Conservation (phyloP, 2,797 vertebrate species). For the Gorsachius magnificus region DNA sequence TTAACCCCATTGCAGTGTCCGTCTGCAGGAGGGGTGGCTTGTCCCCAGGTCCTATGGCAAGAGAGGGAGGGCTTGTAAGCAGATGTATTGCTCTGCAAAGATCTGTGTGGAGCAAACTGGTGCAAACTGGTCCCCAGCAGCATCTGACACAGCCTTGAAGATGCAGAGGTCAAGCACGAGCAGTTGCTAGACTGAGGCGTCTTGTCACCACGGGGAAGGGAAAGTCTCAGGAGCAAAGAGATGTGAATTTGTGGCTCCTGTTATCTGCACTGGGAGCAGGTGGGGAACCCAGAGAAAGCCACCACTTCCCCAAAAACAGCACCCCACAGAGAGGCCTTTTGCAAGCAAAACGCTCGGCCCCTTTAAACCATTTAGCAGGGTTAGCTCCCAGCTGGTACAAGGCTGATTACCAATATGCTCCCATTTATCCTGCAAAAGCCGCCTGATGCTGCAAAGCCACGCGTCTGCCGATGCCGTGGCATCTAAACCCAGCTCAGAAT, state of each 20-base stretch:
- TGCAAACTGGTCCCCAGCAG: neutral
- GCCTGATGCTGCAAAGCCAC: accelerated
- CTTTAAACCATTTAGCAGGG: neutral
- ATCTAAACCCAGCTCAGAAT: neutral
- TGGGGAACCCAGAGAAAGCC: neutral
- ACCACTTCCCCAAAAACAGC: neutral
- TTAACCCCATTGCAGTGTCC: neutral
- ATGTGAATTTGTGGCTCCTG: neutral
- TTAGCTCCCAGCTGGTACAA: neutral
- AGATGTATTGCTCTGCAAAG: neutral
- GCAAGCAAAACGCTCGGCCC: neutral
- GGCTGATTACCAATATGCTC: neutral
- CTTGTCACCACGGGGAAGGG: neutral
- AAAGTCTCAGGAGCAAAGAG: neutral
- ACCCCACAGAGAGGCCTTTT: neutral
- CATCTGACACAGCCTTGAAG: accelerated
- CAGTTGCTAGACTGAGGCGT: too few relatives aligned
- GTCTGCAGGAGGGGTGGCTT: neutral
- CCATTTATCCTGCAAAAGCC: neutral
- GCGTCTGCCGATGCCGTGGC: accelerated
- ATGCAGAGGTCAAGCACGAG: neutral
- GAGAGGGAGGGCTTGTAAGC: too few relatives aligned
- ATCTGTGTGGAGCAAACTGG: neutral
- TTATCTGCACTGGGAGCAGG: neutral
- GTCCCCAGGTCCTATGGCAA: neutral